phyloP scores from a whole-genome alignment of 2,797 vertebrate genomes.

The Novumbra hubbsi region DNA sequence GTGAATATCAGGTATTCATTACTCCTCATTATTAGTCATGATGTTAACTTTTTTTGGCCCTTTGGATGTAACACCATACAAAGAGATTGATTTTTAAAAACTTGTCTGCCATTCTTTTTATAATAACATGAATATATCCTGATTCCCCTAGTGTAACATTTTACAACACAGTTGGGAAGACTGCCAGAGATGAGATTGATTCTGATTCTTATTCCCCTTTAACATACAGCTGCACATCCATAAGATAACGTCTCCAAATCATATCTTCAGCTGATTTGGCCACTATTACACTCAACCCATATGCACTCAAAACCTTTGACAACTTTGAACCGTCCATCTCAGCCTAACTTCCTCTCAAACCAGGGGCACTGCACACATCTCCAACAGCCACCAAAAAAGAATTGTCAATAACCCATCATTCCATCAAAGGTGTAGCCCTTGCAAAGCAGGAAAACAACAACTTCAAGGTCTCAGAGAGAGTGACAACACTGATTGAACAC shows the following conservation, averaged over 20 bases:
- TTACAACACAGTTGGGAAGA: not conserved
- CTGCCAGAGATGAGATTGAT: not conserved
- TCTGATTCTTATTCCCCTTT: not conserved
- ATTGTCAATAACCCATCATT: no score
- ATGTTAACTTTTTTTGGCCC: not conserved
- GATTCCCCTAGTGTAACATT: not conserved
- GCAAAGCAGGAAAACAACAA: no score
- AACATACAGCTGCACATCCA: not conserved
- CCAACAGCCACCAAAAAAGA: no score
- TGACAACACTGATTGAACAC: no score
- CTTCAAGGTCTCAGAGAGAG: no score
- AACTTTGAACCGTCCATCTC: not conserved
- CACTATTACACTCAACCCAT: not conserved
- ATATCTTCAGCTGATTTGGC: no score
- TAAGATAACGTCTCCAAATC: not conserved
- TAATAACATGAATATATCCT: not conserved
- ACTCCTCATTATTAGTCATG: not conserved
- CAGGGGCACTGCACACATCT: not conserved
- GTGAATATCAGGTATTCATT: not conserved
- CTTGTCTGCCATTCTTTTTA: no score
- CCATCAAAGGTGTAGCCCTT: no score
- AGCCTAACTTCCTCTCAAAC: not conserved
- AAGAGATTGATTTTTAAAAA: no score
- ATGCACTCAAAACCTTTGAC: constrained; percentile 22
- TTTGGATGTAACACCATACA: no score